These are phyloP conservation scores for Lepisosteus osseus DNA, from an alignment of 2,113 vertebrate genomes.

Conservation along the genomic window DNA sequence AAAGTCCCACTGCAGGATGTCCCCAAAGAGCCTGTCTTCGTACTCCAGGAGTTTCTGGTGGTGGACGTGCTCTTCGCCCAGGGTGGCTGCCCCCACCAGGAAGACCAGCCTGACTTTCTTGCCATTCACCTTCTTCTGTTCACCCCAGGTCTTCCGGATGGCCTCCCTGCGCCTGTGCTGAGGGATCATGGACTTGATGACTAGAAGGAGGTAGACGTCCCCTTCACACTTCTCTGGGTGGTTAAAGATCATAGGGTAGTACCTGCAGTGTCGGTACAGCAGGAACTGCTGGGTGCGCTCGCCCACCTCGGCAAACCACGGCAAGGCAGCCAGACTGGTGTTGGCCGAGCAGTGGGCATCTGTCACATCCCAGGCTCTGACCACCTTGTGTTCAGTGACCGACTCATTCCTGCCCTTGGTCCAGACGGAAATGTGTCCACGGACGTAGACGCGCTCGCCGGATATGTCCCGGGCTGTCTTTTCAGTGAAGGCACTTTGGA, in stretches of 20 bases:
- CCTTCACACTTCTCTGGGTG: constrained; percentile 83
- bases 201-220: constrained; percentile 77
- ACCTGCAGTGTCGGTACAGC: constrained; percentile 86
- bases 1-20: constrained; percentile 96
- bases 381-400: constrained; percentile 18
- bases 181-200: constrained; percentile 87
- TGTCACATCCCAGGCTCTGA: constrained; percentile 76
- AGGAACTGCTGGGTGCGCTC: constrained; percentile 84
- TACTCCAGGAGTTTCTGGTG: constrained; percentile 93
- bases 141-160: constrained; percentile 92
- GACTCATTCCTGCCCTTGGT: no score
- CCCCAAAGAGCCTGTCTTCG: constrained; percentile 82
- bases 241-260: constrained; percentile 87
- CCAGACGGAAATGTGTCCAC: no score
- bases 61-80: constrained; percentile 75
- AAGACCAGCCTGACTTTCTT: constrained; percentile 79
- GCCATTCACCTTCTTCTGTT: constrained; percentile 66
- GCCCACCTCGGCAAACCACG: constrained; percentile 69
- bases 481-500: no score
- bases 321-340: constrained; percentile 67
- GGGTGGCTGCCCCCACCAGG: constrained; percentile 79
- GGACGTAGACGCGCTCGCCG: no score
- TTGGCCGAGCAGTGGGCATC: constrained; percentile 81
- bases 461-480: no score
- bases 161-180: constrained; percentile 88